Base-by-base conservation (phyloP, 2,888 invertebrate genomes). In the Heliconius cydno region DNA sequence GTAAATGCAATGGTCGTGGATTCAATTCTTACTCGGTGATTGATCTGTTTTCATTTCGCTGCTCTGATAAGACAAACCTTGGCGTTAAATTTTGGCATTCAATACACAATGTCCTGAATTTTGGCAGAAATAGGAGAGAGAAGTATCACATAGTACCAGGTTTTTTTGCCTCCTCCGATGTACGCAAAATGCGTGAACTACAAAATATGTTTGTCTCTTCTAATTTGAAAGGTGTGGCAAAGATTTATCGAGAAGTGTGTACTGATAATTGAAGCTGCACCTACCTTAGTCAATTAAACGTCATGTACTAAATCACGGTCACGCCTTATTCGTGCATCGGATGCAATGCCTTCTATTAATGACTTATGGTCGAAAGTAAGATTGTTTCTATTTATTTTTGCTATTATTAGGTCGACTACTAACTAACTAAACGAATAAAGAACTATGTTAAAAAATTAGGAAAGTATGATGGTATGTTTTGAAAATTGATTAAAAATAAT, bases 271-370 rank as follows among this genome's bases (percentile, higher is more conserved):
- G 38, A 65, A 75, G 22, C 65, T 63, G 67, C 52, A 67, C 67
- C 70, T 41, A 41, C 34, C 34, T 67, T 22, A n/a, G 65, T 67
- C 73, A 12, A 73, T 73, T 65, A 78, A 78, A 73, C 25, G 78
- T 22, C 72, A 65, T 57, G 78, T 57, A 74, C 78, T 78, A 78
- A 74, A 78, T 73, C 78, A 74, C 28, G 22, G 46, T 67, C 78
- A 38, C 78, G 60, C 78, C 74, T 67, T 67, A 60, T 68, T 67
- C 78, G 67, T 67, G 57, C 38, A 78, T 46, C 12, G 22, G 41
- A 65, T 30, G 72, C 65, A 57, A 28, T 41, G 41, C 41, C 38
- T 65, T 12, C 25, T 74, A 65, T 70, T 25, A n/a, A 70, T 41
- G 41, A 70, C 6, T 41, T 25, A n/a, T 25, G 7, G 30, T 66